Evolutionary conservation across 2,113 vertebrate genomes (phyloP).

Genomic region (Odontesthes bonariensis): DNA sequence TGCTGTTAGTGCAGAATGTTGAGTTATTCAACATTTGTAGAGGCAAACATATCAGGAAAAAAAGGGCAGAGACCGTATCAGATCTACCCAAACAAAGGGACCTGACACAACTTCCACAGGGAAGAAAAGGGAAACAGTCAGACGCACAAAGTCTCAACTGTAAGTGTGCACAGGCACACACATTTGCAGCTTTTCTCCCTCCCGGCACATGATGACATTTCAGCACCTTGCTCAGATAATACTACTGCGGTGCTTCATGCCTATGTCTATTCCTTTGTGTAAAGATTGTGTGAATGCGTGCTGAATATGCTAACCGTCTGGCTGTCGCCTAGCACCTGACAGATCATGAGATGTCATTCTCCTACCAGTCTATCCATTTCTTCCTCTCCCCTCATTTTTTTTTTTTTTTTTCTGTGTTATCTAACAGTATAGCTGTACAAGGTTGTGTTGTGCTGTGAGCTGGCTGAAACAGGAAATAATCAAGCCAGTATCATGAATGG

Average conservation of each 20-base stretch:
- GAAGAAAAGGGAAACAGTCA: constrained; percentile 26
- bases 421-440: constrained; percentile 38
- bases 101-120: constrained; percentile 44
- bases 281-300: constrained; percentile 2
- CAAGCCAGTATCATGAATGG: constrained; percentile 45
- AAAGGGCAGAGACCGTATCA: constrained; percentile 54
- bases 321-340: constrained; percentile 31
- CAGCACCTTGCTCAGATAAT: constrained; percentile 48
- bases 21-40: constrained; percentile 48
- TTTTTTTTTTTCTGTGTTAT: constrained; percentile 43
- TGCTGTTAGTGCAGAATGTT: constrained; percentile 35
- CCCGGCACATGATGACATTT: constrained; percentile 65
- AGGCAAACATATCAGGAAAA: constrained; percentile 53
- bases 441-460: constrained; percentile 39
- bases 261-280: constrained; percentile 10
- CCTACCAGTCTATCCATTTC: constrained; percentile 17
- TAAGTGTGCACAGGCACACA: constrained; percentile 24
- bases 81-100: constrained; percentile 60
- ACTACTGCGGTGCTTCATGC: constrained; percentile 7
- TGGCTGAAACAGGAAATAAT: constrained; percentile 66
- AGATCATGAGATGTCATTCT: constrained; percentile 24
- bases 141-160: constrained; percentile 26
- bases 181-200: constrained; percentile 23
- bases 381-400: constrained; percentile 18
- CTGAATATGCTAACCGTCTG: constrained; percentile 29